phyloP scores from a whole-genome alignment of 2,888 invertebrate genomes.

The Acleris holmiana region DNA sequence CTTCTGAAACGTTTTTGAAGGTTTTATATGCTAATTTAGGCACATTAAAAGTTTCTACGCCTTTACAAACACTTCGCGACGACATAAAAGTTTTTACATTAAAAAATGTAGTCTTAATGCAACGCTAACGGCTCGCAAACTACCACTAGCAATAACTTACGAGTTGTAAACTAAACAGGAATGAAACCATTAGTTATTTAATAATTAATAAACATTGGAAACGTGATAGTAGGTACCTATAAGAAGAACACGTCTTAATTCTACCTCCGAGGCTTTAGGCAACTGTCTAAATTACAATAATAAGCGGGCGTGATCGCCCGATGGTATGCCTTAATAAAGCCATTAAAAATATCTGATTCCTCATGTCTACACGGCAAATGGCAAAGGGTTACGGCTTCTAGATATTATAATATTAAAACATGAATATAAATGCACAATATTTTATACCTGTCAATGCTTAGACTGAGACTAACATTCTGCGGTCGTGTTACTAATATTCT shows the following conservation, averaged over 20 bases:
- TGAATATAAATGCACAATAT: conserved; percentile 44
- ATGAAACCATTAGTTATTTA: conserved; percentile 27
- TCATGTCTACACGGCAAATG: conserved; percentile 68
- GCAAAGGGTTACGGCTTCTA: conserved; percentile 68
- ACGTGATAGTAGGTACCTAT: conserved; percentile 43
- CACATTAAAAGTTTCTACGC: conserved; percentile 31
- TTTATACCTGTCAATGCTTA: conserved; percentile 29
- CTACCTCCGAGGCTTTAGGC: conserved; percentile 73
- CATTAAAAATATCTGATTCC: conserved; percentile 82
- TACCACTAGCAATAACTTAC: conserved; percentile 25
- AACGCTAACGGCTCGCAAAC: conserved; percentile 11
- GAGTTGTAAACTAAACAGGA: conserved; percentile 14
- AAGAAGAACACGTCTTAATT: conserved; percentile 78
- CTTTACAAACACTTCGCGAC: conserved; percentile 28
- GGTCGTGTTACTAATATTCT: conserved; percentile 18
- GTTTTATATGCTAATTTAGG: conserved; percentile 34
- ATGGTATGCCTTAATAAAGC: conserved; percentile 81
- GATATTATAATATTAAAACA: conserved; percentile 49
- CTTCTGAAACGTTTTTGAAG: conserved; percentile 39
- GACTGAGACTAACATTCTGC: conserved; percentile 9
- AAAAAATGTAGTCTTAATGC: conserved; percentile 4
- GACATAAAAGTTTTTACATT: conserved; percentile 18
- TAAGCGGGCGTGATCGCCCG: conserved; percentile 79
- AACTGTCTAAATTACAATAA: conserved; percentile 83
- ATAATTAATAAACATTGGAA: conserved; percentile 41